phyloP scores from a whole-genome alignment of 1,140 invertebrate species.

The Semibalanus balanoides region DNA sequence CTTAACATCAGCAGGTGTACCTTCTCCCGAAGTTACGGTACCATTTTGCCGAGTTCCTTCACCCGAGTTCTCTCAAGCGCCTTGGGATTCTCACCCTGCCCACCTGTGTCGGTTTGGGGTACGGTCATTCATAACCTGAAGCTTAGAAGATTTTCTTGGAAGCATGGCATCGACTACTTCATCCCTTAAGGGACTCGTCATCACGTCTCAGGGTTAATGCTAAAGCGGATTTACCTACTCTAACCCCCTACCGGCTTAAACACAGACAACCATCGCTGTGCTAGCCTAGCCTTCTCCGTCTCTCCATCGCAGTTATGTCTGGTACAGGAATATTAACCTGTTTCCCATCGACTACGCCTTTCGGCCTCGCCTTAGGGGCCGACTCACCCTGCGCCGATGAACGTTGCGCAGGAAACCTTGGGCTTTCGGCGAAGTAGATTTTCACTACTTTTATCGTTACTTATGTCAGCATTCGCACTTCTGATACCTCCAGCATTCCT shows the following conservation, averaged over 20 bases:
- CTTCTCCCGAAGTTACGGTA: constrained; percentile 29
- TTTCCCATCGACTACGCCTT: constrained; percentile 30
- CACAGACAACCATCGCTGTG: constrained; percentile 3
- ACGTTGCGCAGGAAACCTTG: constrained; percentile 29
- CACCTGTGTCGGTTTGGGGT: constrained; percentile 32
- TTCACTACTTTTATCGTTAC: constrained; percentile 29
- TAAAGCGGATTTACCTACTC: neutral
- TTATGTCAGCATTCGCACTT: constrained; percentile 31
- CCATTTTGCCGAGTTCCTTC: constrained; percentile 30
- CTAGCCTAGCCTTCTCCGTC: constrained; percentile 17
- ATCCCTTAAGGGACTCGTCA: constrained; percentile 14
- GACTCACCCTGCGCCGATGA: constrained; percentile 28
- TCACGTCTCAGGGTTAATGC: neutral
- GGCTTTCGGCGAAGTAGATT: constrained; percentile 27
- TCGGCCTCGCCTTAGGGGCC: constrained; percentile 31
- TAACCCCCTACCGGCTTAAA: constrained; percentile 4
- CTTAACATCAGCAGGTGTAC: constrained; percentile 7
- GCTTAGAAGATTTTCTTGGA: constrained; percentile 15
- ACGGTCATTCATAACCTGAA: constrained; percentile 18
- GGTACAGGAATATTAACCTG: constrained; percentile 29
- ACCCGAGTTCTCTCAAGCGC: constrained; percentile 26
- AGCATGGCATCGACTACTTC: constrained; percentile 10
- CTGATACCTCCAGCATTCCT: constrained; percentile 25
- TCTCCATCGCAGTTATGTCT: constrained; percentile 9
- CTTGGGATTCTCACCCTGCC: constrained; percentile 27